Percentiles rank a stretch among this genome's conserved stretches.
Evolutionary conservation across 1,140 invertebrate species (phyloP).

Genomic region (Pogonomyrmex barbatus): DNA sequence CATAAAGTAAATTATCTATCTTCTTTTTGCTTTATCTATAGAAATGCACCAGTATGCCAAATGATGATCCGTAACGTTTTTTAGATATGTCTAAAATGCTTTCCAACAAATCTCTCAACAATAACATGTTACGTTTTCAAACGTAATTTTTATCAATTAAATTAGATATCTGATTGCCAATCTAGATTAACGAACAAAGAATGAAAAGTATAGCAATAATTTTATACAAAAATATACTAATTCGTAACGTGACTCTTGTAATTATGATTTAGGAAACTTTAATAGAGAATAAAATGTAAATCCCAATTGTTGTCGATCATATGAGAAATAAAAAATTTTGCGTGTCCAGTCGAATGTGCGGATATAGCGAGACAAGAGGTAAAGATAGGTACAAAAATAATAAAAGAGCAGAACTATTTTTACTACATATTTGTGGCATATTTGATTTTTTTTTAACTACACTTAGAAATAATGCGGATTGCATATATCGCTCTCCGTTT

Average conservation of each 20-base stretch:
- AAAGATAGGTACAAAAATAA: constrained; percentile 42
- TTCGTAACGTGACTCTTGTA: neutral
- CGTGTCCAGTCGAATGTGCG: neutral
- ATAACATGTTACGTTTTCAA: constrained; percentile 49
- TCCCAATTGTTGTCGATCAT: neutral
- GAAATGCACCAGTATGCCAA: constrained; percentile 53
- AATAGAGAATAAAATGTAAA: constrained; percentile 14
- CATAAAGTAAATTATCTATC: constrained; percentile 4
- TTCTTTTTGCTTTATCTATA: neutral
- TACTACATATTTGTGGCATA: constrained; percentile 33
- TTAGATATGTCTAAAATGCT: constrained; percentile 32
- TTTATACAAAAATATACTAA: constrained; percentile 7
- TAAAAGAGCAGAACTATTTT: constrained; percentile 35
- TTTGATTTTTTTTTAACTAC: constrained; percentile 35
- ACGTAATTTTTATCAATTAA: constrained; percentile 63
- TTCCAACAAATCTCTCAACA: constrained; percentile 48
- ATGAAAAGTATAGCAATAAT: neutral
- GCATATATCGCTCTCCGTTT: constrained; percentile 1
- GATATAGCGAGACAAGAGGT: constrained; percentile 31
- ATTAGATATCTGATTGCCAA: constrained; percentile 51
- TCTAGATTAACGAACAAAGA: constrained; percentile 41
- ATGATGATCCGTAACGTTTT: constrained; percentile 37
- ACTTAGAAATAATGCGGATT: constrained; percentile 30
- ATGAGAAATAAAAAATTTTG: constrained; percentile 4
- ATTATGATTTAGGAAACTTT: constrained; percentile 18